phyloP scores from a whole-genome alignment of 2,113 vertebrate genomes.

The Mus spicilegus region DNA sequence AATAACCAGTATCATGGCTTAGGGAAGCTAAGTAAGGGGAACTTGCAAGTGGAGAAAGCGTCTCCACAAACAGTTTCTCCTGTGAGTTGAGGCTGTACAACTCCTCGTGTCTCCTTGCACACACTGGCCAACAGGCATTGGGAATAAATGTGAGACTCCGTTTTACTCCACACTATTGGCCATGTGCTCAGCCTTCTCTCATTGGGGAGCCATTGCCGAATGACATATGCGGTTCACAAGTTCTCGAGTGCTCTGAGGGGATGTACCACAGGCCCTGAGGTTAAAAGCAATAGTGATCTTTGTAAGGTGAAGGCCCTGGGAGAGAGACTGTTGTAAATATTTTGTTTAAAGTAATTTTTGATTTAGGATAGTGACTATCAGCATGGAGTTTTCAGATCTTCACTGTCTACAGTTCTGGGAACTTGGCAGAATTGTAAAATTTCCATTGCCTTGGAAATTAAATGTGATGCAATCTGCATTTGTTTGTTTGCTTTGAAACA shows the following conservation, averaged over 20 bases:
- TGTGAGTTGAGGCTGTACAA: background rate
- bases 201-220: background rate
- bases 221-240: background rate
- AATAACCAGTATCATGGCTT: background rate
- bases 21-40: background rate
- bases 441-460: background rate
- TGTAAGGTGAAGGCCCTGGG: background rate
- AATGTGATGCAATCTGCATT: background rate
- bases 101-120: background rate
- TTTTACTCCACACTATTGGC: background rate
- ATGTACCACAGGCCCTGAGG: background rate
- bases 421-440: background rate
- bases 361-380: background rate
- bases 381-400: background rate
- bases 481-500: background rate
- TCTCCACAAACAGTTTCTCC: background rate
- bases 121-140: background rate
- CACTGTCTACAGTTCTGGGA: background rate
- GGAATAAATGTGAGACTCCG: background rate
- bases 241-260: background rate
- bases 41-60: background rate
- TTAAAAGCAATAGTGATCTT: background rate
- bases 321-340: background rate
- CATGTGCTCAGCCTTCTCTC: background rate
- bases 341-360: constrained; percentile 41